Conservation (phyloP, 2,888 invertebrate species). For the Lysandra bellargus region DNA sequence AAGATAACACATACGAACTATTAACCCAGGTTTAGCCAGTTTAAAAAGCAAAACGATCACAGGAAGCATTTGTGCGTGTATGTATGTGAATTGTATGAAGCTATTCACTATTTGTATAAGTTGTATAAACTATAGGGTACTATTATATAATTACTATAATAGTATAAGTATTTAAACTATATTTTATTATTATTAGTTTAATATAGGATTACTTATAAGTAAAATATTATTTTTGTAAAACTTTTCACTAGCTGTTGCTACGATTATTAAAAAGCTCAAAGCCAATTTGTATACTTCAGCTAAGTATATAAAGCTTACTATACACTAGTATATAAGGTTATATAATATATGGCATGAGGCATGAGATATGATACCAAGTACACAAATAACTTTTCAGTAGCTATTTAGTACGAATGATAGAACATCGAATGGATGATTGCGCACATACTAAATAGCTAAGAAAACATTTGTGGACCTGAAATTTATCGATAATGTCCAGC, state of each 20-base stretch:
- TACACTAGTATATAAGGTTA: neutral
- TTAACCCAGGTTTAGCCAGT: neutral
- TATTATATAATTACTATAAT: neutral
- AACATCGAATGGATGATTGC: conserved; percentile 49
- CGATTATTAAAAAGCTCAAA: neutral
- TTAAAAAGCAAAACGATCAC: conserved; percentile 16
- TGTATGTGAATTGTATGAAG: neutral
- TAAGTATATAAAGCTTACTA: neutral
- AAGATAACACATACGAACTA: neutral
- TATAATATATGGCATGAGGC: conserved; percentile 11
- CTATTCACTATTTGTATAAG: neutral
- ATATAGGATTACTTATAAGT: no score
- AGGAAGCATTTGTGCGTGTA: conserved; percentile 3
- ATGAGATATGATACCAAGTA: conserved; percentile 43
- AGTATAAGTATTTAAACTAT: neutral
- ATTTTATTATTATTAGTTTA: neutral
- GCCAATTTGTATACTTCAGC: neutral
- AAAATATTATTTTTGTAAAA: neutral
- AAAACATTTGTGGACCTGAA: conserved; percentile 55
- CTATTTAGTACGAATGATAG: conserved; percentile 54
- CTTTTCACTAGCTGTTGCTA: neutral
- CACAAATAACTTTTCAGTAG: conserved; percentile 54
- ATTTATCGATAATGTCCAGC: conserved; percentile 50
- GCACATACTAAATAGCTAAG: conserved; percentile 57
- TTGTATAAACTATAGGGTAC: neutral